These are phyloP conservation scores for Isaurus tuberculatus DNA, from an alignment of 92 coral and sea anemone genomes.

Conservation along the genomic window DNA sequence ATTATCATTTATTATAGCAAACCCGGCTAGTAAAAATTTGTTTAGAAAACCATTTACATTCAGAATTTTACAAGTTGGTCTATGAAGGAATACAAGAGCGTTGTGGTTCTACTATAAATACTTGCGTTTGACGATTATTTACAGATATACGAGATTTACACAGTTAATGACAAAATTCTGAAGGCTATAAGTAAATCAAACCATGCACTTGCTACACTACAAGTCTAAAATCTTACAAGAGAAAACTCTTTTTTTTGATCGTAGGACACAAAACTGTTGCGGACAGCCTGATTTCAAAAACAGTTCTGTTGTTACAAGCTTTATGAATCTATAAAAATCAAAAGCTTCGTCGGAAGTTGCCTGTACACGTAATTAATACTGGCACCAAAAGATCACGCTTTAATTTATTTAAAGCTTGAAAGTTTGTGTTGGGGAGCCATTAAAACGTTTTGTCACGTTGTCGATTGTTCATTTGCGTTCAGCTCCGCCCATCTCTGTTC, in stretches of 20 bases:
- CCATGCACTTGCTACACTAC: not conserved
- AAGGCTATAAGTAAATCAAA: conserved; percentile 2
- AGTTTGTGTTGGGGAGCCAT: not conserved
- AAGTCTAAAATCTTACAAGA: conserved; percentile 7
- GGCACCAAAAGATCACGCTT: not conserved
- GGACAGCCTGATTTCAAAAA: conserved; percentile 1
- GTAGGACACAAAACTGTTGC: not conserved
- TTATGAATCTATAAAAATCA: not conserved
- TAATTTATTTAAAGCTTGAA: not conserved
- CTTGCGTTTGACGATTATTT: conserved; percentile 36
- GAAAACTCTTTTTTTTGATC: not conserved
- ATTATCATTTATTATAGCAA: conserved; percentile 49
- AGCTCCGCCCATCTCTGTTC: conserved; percentile 91
- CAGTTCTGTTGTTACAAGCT: conserved; percentile 15
- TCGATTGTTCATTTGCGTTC: conserved; percentile 48
- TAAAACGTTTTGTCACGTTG: conserved; percentile 14
- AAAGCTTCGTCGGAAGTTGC: not conserved
- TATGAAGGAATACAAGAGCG: conserved; percentile 1
- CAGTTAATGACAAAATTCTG: not conserved
- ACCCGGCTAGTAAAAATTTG: conserved; percentile 47
- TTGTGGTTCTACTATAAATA: conserved; percentile 45
- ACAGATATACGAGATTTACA: conserved; percentile 25
- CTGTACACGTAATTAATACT: not conserved
- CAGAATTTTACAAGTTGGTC: conserved; percentile 44
- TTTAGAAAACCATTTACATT: conserved; percentile 48